These are phyloP conservation scores for Phoxinus phoxinus DNA, from an alignment of 2,113 vertebrate genomes.

Conservation along the genomic window DNA sequence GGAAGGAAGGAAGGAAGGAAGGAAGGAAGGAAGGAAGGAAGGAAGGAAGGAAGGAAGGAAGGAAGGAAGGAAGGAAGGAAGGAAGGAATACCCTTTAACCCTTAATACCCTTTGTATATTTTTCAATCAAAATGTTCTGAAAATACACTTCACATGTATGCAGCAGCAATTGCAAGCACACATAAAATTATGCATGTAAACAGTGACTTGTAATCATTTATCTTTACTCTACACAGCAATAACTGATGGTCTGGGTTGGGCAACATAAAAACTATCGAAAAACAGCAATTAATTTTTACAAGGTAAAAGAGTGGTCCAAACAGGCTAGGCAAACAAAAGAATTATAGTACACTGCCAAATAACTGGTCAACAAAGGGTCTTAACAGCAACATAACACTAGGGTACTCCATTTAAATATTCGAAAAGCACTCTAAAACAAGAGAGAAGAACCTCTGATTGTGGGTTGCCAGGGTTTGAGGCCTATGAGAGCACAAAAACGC, in stretches of 20 bases:
- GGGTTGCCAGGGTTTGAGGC: constrained; percentile 22
- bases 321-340: not conserved
- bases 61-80: too few relatives aligned
- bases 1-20: too few relatives aligned
- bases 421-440: constrained; percentile 58
- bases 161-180: not conserved
- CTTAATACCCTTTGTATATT: too few relatives aligned
- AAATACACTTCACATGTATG: not conserved
- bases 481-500: constrained; percentile 22
- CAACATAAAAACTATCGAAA: not conserved
- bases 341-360: not conserved
- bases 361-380: constrained; percentile 61
- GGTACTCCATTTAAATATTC: constrained; percentile 68
- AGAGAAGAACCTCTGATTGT: constrained; percentile 23
- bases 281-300: not conserved
- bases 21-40: too few relatives aligned
- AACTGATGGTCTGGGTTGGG: not conserved
- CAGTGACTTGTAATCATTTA: not conserved
- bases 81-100: too few relatives aligned
- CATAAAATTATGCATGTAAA: not conserved
- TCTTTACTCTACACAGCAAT: not conserved
- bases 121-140: not conserved
- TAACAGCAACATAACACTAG: constrained; percentile 69
- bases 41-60: too few relatives aligned
- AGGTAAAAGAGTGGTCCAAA: constrained; percentile 1